phyloP scores from a whole-genome alignment of 2,888 invertebrate species.

The Doris montereyensis region DNA sequence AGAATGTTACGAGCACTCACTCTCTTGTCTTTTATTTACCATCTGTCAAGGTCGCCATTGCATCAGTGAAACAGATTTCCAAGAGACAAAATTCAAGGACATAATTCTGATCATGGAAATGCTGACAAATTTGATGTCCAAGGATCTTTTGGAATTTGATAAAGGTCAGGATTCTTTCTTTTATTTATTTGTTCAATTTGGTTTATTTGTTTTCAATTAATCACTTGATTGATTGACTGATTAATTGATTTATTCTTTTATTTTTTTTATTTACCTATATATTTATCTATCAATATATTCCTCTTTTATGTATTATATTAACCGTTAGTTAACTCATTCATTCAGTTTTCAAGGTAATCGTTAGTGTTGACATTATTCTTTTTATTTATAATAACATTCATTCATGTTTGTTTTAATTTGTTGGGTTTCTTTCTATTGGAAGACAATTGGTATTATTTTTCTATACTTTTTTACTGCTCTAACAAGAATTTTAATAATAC shows the following conservation, averaged over 20 bases:
- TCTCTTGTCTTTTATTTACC: no score
- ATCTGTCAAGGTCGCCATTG: constrained; percentile 42
- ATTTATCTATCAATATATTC: neutral
- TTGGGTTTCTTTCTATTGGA: no score
- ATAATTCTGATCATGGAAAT: constrained; percentile 86
- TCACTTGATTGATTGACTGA: no score
- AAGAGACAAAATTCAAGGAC: constrained; percentile 82
- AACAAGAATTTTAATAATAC: no score
- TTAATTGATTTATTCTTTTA: neutral
- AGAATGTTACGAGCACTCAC: neutral
- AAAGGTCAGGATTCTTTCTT: constrained; percentile 37
- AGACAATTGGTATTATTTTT: no score
- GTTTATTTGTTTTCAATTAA: neutral
- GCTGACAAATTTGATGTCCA: constrained; percentile 78
- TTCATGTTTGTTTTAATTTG: no score
- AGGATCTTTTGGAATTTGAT: constrained; percentile 76
- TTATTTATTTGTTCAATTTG: neutral
- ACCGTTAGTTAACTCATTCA: no score
- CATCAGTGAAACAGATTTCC: constrained; percentile 69
- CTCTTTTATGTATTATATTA: no score
- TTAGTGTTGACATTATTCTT: no score
- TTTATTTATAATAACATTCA: no score
- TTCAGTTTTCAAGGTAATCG: no score
- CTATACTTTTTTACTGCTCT: no score
- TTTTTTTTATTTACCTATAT: neutral